These are phyloP conservation scores for Acleris holmiana DNA, from an alignment of 2,888 invertebrate species.

Conservation along the genomic window DNA sequence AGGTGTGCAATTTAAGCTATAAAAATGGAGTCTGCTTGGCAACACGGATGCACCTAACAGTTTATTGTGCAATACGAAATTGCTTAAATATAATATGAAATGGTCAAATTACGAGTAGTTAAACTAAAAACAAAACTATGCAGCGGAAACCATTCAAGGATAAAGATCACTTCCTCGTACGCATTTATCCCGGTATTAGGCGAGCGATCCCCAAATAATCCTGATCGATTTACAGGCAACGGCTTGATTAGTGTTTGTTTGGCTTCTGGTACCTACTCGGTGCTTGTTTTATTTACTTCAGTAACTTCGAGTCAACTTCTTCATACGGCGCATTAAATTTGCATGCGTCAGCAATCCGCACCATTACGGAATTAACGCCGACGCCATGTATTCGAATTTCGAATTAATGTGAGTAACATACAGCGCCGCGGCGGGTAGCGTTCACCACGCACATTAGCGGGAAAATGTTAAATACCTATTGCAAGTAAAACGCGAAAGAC, in stretches of 20 bases:
- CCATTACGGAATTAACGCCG: slow-evolving; percentile 63
- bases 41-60: too few relatives aligned
- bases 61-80: too few relatives aligned
- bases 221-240: slow-evolving; percentile 25
- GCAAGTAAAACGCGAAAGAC: slow-evolving; percentile 23
- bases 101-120: background rate
- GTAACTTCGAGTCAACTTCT: slow-evolving; percentile 17
- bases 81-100: too few relatives aligned
- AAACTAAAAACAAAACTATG: background rate
- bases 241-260: slow-evolving; percentile 28
- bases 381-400: slow-evolving; percentile 55
- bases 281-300: background rate
- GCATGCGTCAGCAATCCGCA: slow-evolving; percentile 36
- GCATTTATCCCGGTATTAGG: slow-evolving; percentile 9
- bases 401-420: slow-evolving; percentile 43
- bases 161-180: slow-evolving; percentile 10
- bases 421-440: slow-evolving; percentile 5
- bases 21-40: too few relatives aligned
- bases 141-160: slow-evolving; percentile 12
- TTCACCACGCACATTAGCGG: slow-evolving; percentile 17
- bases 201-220: slow-evolving; percentile 34
- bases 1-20: background rate
- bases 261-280: slow-evolving; percentile 25
- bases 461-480: slow-evolving; percentile 33
- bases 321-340: slow-evolving; percentile 23